Conservation (phyloP, 1,140 invertebrate species). For the Harlomillsia oculata region DNA sequence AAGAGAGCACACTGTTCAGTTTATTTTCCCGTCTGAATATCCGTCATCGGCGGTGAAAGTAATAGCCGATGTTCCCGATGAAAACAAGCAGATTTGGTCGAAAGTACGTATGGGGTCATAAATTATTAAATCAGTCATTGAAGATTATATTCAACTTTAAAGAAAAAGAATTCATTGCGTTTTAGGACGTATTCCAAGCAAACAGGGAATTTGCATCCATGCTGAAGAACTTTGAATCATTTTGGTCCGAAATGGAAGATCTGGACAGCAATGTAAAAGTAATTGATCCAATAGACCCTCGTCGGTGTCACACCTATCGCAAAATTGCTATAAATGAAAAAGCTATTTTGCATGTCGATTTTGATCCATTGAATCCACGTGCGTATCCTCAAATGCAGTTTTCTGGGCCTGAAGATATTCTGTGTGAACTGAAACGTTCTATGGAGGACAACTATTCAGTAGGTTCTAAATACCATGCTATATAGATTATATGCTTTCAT, state of each 20-base stretch:
- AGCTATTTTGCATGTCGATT: conserved; percentile 12
- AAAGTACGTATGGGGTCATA: conserved; percentile 11
- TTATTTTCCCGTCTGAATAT: conserved; percentile 7
- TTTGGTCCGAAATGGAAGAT: conserved; percentile 26
- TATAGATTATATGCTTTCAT: not conserved
- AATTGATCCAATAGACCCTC: conserved; percentile 19
- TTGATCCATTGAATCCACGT: conserved; percentile 16
- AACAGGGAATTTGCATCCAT: conserved; percentile 1
- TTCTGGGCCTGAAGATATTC: conserved; percentile 7
- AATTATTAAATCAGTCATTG: conserved; percentile 14
- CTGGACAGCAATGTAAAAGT: conserved; percentile 14
- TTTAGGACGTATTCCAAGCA: conserved; percentile 10
- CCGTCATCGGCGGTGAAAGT: conserved; percentile 6
- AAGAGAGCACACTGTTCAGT: conserved; percentile 19
- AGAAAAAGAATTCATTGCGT: not conserved
- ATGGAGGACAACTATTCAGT: conserved; percentile 6
- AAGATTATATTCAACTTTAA: not conserved
- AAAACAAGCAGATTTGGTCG: too few species aligned
- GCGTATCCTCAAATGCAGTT: conserved; percentile 14
- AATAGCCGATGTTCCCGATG: conserved; percentile 8
- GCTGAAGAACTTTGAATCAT: conserved; percentile 2
- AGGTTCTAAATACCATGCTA: not conserved
- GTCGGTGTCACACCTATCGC: conserved; percentile 11
- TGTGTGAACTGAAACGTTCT: not conserved
- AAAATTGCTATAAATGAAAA: conserved; percentile 12